Evolutionary conservation across 2,113 vertebrate genomes (phyloP).

Genomic region (Saccopteryx bilineata): DNA sequence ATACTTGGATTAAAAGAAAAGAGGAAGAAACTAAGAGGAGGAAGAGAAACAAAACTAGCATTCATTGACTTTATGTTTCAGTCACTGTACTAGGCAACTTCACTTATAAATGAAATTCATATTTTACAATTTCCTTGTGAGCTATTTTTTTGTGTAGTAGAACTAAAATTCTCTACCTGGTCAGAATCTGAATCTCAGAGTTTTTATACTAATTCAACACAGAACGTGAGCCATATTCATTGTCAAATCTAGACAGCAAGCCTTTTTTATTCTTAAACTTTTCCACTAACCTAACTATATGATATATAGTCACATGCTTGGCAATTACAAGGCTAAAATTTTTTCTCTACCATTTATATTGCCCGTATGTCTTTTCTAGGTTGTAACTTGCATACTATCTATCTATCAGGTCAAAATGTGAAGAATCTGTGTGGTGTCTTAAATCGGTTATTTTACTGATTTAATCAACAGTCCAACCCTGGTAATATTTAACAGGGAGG

Average conservation of each 20-base stretch:
- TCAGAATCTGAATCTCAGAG: not conserved
- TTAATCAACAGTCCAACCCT: slow-evolving; percentile 12
- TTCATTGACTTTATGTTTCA: not conserved
- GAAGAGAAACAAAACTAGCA: not conserved
- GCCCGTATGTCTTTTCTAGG: slow-evolving; percentile 19
- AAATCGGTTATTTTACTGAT: not conserved
- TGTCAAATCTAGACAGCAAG: not conserved
- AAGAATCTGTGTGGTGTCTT: slow-evolving; percentile 37
- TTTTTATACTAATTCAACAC: not conserved
- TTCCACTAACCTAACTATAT: not conserved
- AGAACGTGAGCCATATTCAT: not conserved
- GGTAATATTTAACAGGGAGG: not conserved
- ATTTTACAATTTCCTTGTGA: not conserved
- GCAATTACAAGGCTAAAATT: slow-evolving; percentile 31
- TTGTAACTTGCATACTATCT: slow-evolving; percentile 61
- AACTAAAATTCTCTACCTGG: not conserved
- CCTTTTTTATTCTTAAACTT: slow-evolving; percentile 7
- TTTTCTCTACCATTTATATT: slow-evolving; percentile 64
- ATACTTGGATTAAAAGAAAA: not conserved
- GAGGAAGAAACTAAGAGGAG: not conserved
- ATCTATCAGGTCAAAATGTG: not conserved
- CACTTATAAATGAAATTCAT: not conserved
- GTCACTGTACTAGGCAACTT: not conserved
- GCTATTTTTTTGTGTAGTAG: not conserved
- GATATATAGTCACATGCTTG: slow-evolving; percentile 53